Evolutionary conservation across 2,113 vertebrate species (phyloP).

Genomic region (Bolborhynchus lineola): DNA sequence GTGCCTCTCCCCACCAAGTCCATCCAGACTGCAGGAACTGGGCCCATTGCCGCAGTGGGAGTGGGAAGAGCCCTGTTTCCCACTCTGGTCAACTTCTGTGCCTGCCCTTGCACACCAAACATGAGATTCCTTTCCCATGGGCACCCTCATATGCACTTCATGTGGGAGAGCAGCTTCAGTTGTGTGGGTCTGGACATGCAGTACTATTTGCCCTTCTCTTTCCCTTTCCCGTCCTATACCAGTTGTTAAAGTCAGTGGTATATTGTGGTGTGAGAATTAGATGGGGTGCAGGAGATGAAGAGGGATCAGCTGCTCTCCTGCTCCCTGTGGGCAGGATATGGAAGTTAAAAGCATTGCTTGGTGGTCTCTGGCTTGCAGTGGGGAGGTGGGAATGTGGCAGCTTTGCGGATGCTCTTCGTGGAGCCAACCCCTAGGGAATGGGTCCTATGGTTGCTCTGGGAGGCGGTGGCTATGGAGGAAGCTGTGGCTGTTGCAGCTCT

Average conservation of each 20-base stretch:
- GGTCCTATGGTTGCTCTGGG: not conserved
- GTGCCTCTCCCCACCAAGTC: rapidly evolving
- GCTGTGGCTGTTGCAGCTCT: not conserved
- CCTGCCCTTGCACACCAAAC: not conserved
- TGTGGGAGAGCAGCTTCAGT: not conserved
- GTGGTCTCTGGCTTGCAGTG: not conserved
- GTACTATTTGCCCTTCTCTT: not conserved
- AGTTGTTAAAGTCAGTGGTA: not conserved
- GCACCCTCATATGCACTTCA: rapidly evolving
- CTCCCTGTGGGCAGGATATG: not conserved
- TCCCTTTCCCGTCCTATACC: not conserved
- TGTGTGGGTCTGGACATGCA: not conserved
- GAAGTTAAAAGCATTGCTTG: not conserved
- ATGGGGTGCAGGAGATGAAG: not conserved
- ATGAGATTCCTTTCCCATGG: rapidly evolving
- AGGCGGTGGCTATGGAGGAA: not conserved
- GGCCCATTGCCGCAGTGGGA: not conserved
- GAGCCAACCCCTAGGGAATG: not conserved
- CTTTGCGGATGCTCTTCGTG: not conserved
- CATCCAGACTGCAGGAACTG: not conserved
- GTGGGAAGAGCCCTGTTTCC: not conserved
- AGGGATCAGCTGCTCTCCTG: not conserved
- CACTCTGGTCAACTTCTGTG: not conserved
- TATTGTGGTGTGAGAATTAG: not conserved
- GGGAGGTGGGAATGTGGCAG: not conserved